Evolutionary conservation across 2,888 invertebrate genomes (phyloP).

Genomic region (Trichopoda pennipes): DNA sequence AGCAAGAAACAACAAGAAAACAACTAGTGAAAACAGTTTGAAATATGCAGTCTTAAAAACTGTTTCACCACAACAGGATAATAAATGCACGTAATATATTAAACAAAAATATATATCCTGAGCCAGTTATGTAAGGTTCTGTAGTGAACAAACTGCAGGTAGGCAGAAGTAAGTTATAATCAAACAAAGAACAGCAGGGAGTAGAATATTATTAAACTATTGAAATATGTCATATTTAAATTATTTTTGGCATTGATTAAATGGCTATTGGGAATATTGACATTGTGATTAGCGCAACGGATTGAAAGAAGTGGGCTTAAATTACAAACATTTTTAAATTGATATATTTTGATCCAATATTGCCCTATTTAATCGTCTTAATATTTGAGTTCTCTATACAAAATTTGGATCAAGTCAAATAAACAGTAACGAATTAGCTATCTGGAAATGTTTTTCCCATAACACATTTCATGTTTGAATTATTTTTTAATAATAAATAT

Average conservation of each 20-base stretch:
- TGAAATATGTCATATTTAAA: not conserved
- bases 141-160: not conserved
- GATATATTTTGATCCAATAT: no score
- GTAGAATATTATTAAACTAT: slow-evolving; percentile 10
- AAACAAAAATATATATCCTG: slow-evolving; percentile 8
- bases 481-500: no score
- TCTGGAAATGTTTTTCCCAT: no score
- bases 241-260: not conserved
- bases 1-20: slow-evolving; percentile 4
- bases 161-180: slow-evolving; percentile 4
- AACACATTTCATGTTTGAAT: no score
- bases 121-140: not conserved
- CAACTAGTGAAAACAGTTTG: not conserved
- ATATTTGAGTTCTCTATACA: no score
- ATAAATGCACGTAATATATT: slow-evolving; percentile 57
- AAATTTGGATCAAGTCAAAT: no score
- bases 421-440: no score
- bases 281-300: no score
- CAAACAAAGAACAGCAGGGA: slow-evolving; percentile 1
- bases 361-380: no score
- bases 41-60: not conserved
- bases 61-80: slow-evolving; percentile 31
- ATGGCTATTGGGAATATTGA: not conserved
- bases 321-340: no score
- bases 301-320: no score